phyloP scores from a whole-genome alignment of 2,888 invertebrate species.

The Lithophane socia region DNA sequence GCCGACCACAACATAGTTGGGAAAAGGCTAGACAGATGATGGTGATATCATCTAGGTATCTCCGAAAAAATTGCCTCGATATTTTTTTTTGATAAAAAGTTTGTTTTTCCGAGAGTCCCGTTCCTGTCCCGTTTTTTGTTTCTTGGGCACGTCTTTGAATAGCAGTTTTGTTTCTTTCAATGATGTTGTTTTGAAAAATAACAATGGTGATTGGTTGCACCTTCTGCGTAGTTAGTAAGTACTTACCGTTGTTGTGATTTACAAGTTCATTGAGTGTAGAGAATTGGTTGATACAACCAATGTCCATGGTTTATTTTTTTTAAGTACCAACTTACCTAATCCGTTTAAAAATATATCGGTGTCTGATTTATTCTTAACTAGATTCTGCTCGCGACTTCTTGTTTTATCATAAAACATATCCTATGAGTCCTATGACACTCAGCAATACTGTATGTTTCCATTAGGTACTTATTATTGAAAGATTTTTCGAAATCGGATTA shows the following conservation, averaged over 20 bases:
- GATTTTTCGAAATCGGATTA: neutral
- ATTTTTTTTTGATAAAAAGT: neutral
- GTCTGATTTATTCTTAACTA: neutral
- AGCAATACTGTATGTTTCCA: neutral
- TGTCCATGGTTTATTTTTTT: neutral
- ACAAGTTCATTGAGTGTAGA: conserved; percentile 12
- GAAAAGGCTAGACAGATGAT: too few relatives aligned
- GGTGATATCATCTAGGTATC: neutral
- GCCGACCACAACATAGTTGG: too few relatives aligned
- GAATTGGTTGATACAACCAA: conserved; percentile 2
- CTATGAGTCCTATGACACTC: neutral
- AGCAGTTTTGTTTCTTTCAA: neutral
- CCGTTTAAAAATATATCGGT: too few relatives aligned
- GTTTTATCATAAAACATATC: neutral
- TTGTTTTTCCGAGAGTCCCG: neutral
- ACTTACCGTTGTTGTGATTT: neutral
- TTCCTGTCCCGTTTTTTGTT: neutral
- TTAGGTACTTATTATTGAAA: neutral
- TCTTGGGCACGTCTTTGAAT: neutral
- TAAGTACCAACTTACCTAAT: neutral
- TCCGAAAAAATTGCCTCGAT: neutral
- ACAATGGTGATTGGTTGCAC: conserved; percentile 5
- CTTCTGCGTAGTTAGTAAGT: conserved; percentile 3
- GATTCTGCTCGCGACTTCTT: too few relatives aligned
- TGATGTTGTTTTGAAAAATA: neutral